These are phyloP conservation scores for Potorous gilbertii DNA, from an alignment of 2,797 vertebrate genomes.

Conservation along the genomic window DNA sequence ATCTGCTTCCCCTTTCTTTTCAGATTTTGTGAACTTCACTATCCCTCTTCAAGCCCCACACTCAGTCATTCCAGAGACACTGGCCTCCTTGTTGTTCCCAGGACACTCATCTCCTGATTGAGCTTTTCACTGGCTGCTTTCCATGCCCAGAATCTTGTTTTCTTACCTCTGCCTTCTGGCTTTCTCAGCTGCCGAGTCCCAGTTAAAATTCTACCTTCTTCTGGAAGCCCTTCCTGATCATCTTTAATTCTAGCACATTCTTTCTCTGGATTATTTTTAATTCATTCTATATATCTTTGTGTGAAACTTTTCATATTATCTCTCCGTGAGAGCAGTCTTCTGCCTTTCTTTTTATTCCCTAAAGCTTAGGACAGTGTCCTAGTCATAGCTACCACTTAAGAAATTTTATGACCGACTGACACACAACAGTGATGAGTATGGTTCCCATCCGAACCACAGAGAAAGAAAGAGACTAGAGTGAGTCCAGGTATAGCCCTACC, in stretches of 20 bases:
- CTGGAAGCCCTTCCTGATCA: not conserved
- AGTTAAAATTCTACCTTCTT: not conserved
- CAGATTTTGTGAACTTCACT: not conserved
- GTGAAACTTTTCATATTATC: not conserved
- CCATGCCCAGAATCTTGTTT: no score
- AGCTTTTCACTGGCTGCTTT: not conserved
- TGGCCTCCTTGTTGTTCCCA: not conserved
- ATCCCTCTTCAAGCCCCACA: no score
- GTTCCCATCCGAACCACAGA: not conserved
- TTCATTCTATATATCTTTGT: not conserved
- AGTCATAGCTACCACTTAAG: not conserved
- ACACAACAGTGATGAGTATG: not conserved
- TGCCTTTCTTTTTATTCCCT: not conserved
- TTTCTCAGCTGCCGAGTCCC: not conserved
- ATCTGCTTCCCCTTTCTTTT: not conserved
- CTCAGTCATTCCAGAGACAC: not conserved
- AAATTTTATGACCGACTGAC: not conserved
- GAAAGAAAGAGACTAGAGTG: not conserved
- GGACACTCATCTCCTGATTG: not conserved
- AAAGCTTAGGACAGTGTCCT: not conserved
- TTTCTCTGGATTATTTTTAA: not conserved
- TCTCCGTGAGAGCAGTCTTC: not conserved
- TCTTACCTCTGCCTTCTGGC: not conserved
- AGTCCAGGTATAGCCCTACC: not conserved
- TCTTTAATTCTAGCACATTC: not conserved